Conservation (phyloP, 2,888 invertebrate species). For the Lordiphosa fenestrarum region DNA sequence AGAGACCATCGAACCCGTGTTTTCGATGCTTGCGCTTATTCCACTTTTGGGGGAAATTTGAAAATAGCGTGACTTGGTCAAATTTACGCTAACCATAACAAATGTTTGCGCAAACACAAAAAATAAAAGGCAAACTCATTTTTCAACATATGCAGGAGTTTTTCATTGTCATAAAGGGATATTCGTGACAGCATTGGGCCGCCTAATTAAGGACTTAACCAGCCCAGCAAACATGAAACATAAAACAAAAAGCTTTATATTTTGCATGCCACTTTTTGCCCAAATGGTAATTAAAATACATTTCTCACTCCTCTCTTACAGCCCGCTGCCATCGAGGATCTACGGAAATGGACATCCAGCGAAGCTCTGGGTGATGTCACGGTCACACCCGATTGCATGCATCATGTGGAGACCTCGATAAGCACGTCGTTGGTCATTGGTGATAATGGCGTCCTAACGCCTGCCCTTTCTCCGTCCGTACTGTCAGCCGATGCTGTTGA, state of each 20-base stretch:
- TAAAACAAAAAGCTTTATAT: conserved; percentile 30
- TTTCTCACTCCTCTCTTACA: conserved; percentile 77
- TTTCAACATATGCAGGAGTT: conserved; percentile 28
- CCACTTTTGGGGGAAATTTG: conserved; percentile 7
- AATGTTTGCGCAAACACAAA: conserved; percentile 68
- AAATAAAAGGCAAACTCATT: conserved; percentile 38
- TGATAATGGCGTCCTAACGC: conserved; percentile 78
- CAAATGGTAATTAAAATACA: conserved; percentile 39
- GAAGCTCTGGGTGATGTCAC: conserved; percentile 88
- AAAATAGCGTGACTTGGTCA: conserved; percentile 55
- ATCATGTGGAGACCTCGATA: conserved; percentile 83
- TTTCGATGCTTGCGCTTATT: conserved; percentile 16
- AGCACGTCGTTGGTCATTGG: conserved; percentile 79
- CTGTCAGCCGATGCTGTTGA: conserved; percentile 79
- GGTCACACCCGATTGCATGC: conserved; percentile 88
- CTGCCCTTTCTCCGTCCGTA: conserved; percentile 80
- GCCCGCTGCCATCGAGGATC: conserved; percentile 90
- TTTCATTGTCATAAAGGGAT: conserved; percentile 26
- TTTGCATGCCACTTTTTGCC: conserved; percentile 55
- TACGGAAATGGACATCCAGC: conserved; percentile 90
- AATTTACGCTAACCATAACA: conserved; percentile 46
- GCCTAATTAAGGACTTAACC: conserved; percentile 48
- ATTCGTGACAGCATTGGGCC: conserved; percentile 43
- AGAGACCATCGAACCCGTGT: conserved; percentile 31
- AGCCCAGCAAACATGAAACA: conserved; percentile 23